Evolutionary conservation across 2,888 invertebrate genomes (phyloP), one percentile per base, ranked within the genome.

Genomic region (Hymenopus coronatus): DNA sequence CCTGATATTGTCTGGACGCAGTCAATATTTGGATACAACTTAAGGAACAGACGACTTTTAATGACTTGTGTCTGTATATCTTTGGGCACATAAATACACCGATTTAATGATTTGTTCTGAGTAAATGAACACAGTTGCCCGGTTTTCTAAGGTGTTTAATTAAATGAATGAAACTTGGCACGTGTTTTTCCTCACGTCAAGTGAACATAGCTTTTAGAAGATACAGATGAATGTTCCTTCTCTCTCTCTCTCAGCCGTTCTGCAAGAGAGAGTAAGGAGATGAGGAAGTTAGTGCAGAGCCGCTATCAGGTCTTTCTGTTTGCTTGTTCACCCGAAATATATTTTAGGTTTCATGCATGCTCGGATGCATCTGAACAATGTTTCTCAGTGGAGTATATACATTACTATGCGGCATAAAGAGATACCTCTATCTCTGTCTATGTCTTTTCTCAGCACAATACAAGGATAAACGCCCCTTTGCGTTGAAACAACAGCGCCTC

Each of bases 321-420:
- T 87, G 87, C 87, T 87, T 87, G 87, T 82, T 87, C 87, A 87
- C 87, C 82, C 87, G 87, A 87, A 87, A 40, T 33, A 70, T 70
- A 82, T 82, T 82, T 87, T 87, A 30, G 87, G 87, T 87, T 87
- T 87, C 82, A 12, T 82, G 40, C 82, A 87, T 87, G 87, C 87
- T 87, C 30, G 87, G 87, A 87, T 87, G 87, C 82, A 87, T 33
- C 33, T 40, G 87, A 87, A 87, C 87, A 87, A 87, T 87, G 87
- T 70, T 30, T 25, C 84, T 70, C 54, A 70, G 54, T 70, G 54
- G 54, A 70, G 54, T 70, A 70, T 70, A 70, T 70, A 70, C 54
- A 70, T 70, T 70, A 70, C 54, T 70, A 70, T 70, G 54, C 54
- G 54, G 54, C 20, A 70, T 70, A 70, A 70, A 70, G 54, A 70